A percentile compares a stretch with the other conserved stretches of the same genome.
phyloP scores from a whole-genome alignment of 1,140 invertebrate genomes.

The Saccostrea glomerata region DNA sequence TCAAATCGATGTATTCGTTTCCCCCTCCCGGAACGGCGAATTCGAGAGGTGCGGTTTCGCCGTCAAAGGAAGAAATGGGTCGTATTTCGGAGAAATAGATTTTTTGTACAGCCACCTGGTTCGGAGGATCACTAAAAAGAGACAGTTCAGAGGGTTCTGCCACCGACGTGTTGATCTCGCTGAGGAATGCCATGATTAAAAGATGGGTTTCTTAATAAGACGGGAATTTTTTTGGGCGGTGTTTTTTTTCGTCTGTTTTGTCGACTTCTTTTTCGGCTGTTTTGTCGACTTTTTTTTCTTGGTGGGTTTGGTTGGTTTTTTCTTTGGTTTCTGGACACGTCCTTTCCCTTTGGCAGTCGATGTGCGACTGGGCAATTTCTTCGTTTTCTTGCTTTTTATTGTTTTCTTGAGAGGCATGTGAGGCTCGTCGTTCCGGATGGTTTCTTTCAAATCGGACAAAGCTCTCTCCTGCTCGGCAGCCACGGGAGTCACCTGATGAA shows the following conservation, averaged over 20 bases:
- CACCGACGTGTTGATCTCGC: conserved; percentile 41
- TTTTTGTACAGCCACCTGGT: conserved; percentile 45
- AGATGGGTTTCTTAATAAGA: conserved; percentile 31
- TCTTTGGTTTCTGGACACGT: conserved; percentile 32
- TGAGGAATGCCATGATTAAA: conserved; percentile 50
- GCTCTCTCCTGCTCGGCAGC: conserved; percentile 34
- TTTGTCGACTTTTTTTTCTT: conserved; percentile 36
- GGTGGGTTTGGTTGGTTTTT: conserved; percentile 7
- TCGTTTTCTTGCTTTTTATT: conserved; percentile 17
- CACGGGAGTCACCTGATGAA: conserved; percentile 33
- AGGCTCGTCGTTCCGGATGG: conserved; percentile 9
- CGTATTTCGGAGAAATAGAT: conserved; percentile 54
- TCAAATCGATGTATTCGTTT: conserved; percentile 45
- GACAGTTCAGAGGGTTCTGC: conserved; percentile 47
- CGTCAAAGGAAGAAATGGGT: conserved; percentile 45
- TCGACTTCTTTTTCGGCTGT: conserved; percentile 6
- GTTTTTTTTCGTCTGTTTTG: too few relatives aligned
- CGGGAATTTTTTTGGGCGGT: conserved; percentile 35
- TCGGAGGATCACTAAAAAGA: conserved; percentile 34
- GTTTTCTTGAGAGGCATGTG: conserved; percentile 38
- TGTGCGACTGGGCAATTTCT: neutral
- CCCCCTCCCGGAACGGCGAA: conserved; percentile 44
- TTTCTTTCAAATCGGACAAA: conserved; percentile 6
- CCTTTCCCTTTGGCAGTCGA: conserved; percentile 14
- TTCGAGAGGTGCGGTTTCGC: conserved; percentile 46